A percentile compares a stretch with the other conserved stretches of the same genome.
Conservation (phyloP, 2,797 vertebrate species). For the Darevskia nairensis region DNA sequence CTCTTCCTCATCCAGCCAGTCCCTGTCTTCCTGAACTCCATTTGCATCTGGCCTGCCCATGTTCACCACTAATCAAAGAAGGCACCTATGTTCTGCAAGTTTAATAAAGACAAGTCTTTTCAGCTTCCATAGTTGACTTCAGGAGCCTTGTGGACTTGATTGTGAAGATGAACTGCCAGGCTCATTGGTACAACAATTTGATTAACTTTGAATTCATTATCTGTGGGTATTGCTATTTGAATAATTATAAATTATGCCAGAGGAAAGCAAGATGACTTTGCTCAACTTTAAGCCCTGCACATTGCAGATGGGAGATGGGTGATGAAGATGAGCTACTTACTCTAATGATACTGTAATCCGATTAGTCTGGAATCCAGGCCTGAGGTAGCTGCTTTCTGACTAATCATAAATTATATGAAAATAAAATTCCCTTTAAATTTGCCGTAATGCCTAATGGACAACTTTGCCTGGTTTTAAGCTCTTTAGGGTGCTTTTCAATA, state of each 20-base stretch:
- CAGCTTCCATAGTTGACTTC: slow-evolving; percentile 45
- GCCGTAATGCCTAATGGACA: not conserved
- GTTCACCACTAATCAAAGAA: not conserved
- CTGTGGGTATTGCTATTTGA: slow-evolving; percentile 51
- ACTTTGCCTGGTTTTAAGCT: not conserved
- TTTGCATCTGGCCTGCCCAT: not conserved
- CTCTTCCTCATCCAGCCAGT: too few species aligned
- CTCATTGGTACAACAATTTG: slow-evolving; percentile 52
- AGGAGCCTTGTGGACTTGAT: slow-evolving; percentile 47
- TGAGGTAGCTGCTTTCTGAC: slow-evolving; percentile 21
- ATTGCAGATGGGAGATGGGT: slow-evolving; percentile 33
- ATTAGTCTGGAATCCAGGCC: slow-evolving; percentile 40
- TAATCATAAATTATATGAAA: not conserved
- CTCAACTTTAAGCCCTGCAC: slow-evolving; percentile 53
- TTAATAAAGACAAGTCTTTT: slow-evolving; percentile 24
- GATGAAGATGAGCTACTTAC: slow-evolving; percentile 51
- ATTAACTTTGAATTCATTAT: slow-evolving; percentile 70
- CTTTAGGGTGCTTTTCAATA: too few species aligned
- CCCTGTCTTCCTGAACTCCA: not conserved
- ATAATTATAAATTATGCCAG: slow-evolving; percentile 61
- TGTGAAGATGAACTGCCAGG: slow-evolving; percentile 59
- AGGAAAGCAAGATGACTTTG: slow-evolving; percentile 57
- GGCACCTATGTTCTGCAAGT: not conserved
- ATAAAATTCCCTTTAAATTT: slow-evolving; percentile 15
- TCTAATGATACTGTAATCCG: slow-evolving; percentile 48